Evolutionary conservation across 2,113 vertebrate genomes (phyloP).

Genomic region (Scalopus aquaticus): DNA sequence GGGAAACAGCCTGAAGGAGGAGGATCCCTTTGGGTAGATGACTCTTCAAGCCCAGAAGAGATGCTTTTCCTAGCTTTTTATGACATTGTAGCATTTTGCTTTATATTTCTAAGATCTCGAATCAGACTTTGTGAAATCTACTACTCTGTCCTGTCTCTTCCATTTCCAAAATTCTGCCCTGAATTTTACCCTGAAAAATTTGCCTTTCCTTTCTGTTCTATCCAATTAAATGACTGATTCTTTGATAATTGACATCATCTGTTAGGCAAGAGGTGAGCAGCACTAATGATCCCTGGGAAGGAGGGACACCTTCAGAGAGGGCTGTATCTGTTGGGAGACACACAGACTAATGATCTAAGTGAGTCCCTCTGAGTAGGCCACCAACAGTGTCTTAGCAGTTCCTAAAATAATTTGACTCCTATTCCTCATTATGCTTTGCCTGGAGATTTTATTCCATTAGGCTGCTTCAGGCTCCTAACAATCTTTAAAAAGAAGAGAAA

Average conservation of each 20-base stretch:
- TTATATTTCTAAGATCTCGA: not conserved
- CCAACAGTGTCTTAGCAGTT: not conserved
- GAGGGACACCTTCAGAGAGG: not conserved
- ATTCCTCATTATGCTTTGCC: conserved; percentile 37
- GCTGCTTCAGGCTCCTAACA: not conserved
- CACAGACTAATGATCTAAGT: not conserved
- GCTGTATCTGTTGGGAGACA: not conserved
- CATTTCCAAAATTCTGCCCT: not conserved
- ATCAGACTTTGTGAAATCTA: not conserved
- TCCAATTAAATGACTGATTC: conserved; percentile 32
- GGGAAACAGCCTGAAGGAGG: not conserved
- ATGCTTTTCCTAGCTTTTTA: not conserved
- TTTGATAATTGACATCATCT: not conserved
- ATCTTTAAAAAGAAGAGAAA: not conserved
- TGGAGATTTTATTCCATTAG: conserved; percentile 55
- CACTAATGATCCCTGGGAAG: not conserved
- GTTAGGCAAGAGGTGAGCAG: not conserved
- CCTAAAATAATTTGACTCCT: conserved; percentile 54
- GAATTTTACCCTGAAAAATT: conserved; percentile 20
- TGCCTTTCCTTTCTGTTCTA: not conserved
- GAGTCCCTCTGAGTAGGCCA: not conserved
- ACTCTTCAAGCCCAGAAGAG: not conserved
- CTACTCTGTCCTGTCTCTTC: not conserved
- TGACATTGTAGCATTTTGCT: not conserved
- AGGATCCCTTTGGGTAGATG: not conserved